These are phyloP conservation scores for Trisateles emortualis DNA, from an alignment of 2,888 invertebrate species.

Conservation along the genomic window DNA sequence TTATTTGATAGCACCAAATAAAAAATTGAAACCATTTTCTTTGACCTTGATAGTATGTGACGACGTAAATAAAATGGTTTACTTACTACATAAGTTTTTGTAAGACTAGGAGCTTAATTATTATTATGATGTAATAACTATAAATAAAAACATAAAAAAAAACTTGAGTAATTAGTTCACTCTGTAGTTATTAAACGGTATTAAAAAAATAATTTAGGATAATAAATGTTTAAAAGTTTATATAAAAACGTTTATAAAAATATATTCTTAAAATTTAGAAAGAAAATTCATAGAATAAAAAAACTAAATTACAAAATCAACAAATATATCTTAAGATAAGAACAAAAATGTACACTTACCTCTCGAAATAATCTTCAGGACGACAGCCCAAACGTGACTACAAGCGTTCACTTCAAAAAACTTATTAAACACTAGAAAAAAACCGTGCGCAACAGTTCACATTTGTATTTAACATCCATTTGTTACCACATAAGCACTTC, in stretches of 20 bases:
- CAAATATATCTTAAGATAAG: neutral
- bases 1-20: constrained; percentile 1
- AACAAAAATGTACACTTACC: constrained; percentile 57
- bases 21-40: constrained; percentile 15
- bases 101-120: constrained; percentile 8
- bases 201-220: no score
- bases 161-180: no score
- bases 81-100: constrained; percentile 4
- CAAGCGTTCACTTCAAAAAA: constrained; percentile 76
- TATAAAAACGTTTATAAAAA: no score
- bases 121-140: no score
- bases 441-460: constrained; percentile 47
- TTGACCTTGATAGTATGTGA: constrained; percentile 13
- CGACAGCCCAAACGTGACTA: constrained; percentile 64
- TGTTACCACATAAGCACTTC: constrained; percentile 54
- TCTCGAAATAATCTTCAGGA: constrained; percentile 72
- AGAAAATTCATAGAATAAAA: neutral
- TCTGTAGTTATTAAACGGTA: no score
- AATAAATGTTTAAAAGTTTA: no score
- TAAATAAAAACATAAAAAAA: no score
- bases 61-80: constrained; percentile 10
- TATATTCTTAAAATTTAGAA: neutral
- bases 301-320: neutral
- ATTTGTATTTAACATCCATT: constrained; percentile 44
- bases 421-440: constrained; percentile 65